Evolutionary conservation across 2,113 vertebrate species (phyloP).

Genomic region (Crotalus helleri): DNA sequence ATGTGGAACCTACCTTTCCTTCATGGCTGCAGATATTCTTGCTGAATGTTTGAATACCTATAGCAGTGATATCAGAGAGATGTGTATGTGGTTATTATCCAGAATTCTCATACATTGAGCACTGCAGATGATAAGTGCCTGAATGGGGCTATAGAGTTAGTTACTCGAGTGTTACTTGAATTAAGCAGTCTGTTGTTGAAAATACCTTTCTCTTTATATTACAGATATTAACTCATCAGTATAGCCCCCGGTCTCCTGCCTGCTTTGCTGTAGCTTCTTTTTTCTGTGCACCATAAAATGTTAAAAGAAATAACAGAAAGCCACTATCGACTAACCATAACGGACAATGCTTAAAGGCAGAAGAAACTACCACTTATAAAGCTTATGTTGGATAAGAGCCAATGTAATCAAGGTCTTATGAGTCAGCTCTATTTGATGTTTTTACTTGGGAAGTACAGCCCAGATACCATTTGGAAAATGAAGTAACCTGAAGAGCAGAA

Average conservation of each 20-base stretch:
- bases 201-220: neutral
- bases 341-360: slow-evolving; percentile 25
- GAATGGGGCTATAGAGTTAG: neutral
- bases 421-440: slow-evolving; percentile 12
- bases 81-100: neutral
- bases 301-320: slow-evolving; percentile 4
- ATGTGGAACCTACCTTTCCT: neutral
- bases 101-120: neutral
- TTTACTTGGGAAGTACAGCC: neutral
- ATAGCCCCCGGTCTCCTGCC: neutral
- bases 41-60: neutral
- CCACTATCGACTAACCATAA: neutral
- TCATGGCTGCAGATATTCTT: neutral
- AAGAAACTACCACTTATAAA: slow-evolving; percentile 20
- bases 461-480: neutral
- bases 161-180: neutral
- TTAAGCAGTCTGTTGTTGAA: neutral
- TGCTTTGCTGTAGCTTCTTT: neutral
- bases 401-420: slow-evolving; percentile 8
- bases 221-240: neutral
- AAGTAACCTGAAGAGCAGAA: neutral
- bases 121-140: neutral
- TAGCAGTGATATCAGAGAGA: neutral
- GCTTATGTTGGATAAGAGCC: slow-evolving; percentile 11
- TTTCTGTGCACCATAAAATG: slow-evolving; percentile 12